Conservation (phyloP, 2,888 invertebrate species). For the Stenodema calcarata region DNA sequence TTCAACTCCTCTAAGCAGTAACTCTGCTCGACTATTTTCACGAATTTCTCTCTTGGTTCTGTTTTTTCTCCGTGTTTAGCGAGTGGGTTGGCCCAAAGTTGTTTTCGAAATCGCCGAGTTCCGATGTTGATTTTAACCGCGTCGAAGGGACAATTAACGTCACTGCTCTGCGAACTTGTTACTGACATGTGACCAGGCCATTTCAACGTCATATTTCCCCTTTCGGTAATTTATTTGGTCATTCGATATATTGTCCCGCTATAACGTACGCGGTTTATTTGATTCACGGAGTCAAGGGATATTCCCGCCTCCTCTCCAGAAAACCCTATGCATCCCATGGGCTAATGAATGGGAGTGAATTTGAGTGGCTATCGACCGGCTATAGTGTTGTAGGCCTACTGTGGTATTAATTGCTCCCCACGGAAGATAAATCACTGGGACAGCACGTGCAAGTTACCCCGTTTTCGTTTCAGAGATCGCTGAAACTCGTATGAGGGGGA, state of each 20-base stretch:
- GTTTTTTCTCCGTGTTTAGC: too few species aligned
- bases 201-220: not conserved
- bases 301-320: not conserved
- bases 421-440: conserved; percentile 30
- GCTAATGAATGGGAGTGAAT: conserved; percentile 34
- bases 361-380: conserved; percentile 25
- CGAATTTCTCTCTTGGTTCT: too few species aligned
- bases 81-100: too few species aligned
- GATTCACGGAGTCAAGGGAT: conserved; percentile 3
- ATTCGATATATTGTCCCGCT: not conserved
- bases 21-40: too few species aligned
- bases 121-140: not conserved
- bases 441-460: conserved; percentile 26
- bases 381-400: conserved; percentile 25
- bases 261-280: conserved; percentile 13
- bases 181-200: not conserved
- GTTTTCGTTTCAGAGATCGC: not conserved
- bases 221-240: not conserved
- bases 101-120: not conserved
- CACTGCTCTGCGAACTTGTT: not conserved
- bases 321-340: conserved; percentile 5
- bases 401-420: conserved; percentile 33
- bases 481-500: not conserved
- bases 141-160: not conserved
- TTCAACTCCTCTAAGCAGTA: too few species aligned